These are phyloP conservation scores for Phymastichus coffea DNA, from an alignment of 1,140 invertebrate species.

Conservation along the genomic window DNA sequence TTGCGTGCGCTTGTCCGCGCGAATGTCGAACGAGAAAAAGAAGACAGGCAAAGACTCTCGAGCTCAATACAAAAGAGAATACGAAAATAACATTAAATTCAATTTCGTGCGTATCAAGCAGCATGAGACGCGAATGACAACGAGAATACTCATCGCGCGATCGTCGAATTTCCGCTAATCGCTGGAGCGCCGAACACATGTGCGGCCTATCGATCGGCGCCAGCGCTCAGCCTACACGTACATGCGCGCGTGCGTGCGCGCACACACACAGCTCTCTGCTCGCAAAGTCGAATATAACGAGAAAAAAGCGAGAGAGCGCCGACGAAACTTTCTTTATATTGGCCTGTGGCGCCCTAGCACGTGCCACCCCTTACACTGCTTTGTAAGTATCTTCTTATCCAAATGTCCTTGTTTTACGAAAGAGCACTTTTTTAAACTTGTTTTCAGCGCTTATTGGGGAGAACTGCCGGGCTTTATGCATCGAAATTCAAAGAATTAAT, in stretches of 20 bases:
- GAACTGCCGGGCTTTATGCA: no score
- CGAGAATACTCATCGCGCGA: neutral
- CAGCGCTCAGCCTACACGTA: constrained; percentile 42
- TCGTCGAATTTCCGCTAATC: neutral
- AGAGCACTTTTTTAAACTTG: no score
- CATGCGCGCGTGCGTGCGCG: constrained; percentile 31
- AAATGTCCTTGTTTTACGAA: no score
- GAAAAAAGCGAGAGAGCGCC: neutral
- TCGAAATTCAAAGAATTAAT: no score
- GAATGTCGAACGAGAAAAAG: no score
- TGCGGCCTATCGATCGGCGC: constrained; percentile 33
- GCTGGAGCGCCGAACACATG: neutral
- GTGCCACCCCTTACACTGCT: no score
- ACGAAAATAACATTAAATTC: neutral
- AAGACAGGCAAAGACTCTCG: no score
- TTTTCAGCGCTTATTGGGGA: no score
- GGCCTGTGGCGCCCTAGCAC: no score
- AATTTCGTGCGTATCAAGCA: neutral
- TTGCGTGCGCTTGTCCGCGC: no score
- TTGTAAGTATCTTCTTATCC: no score
- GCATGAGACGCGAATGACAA: neutral
- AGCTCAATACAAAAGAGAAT: no score
- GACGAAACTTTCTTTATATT: constrained; percentile 11
- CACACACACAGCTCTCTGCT: neutral
- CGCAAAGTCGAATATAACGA: neutral